These are phyloP conservation scores for Neopelma chrysocephalum DNA, from an alignment of 2,797 vertebrate species.

Conservation along the genomic window DNA sequence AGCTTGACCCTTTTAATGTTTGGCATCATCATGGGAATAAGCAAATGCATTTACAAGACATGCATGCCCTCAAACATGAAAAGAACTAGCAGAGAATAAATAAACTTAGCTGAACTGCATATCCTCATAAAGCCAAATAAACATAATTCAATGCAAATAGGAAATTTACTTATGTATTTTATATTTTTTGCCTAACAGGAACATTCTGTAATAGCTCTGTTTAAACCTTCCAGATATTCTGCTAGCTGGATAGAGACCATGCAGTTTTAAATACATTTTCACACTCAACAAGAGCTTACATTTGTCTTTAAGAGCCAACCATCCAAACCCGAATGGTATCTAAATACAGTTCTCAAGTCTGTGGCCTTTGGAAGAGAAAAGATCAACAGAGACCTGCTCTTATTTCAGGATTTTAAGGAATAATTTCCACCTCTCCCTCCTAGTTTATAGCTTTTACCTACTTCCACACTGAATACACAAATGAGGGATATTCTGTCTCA, in stretches of 20 bases:
- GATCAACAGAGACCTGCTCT: fast-evolving
- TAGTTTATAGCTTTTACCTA: not conserved
- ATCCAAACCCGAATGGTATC: not conserved
- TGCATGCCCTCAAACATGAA: not conserved
- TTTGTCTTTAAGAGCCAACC: not conserved
- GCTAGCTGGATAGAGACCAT: not conserved
- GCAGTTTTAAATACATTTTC: not conserved
- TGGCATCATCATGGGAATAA: not conserved
- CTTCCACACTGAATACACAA: not conserved
- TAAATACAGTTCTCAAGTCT: not conserved
- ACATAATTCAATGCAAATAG: not conserved
- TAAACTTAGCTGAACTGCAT: not conserved
- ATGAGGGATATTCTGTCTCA: not conserved
- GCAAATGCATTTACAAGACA: not conserved
- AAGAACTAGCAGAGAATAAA: not conserved
- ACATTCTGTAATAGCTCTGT: not conserved
- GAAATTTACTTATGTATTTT: not conserved
- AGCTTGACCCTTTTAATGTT: not conserved
- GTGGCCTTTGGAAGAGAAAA: not conserved
- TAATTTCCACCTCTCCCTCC: not conserved
- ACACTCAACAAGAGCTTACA: not conserved
- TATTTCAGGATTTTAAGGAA: not conserved
- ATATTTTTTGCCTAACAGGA: not conserved
- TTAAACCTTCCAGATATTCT: not conserved
- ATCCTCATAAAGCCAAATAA: not conserved